phyloP scores from a whole-genome alignment of 2,797 vertebrate species.

The Channallabes apus region DNA sequence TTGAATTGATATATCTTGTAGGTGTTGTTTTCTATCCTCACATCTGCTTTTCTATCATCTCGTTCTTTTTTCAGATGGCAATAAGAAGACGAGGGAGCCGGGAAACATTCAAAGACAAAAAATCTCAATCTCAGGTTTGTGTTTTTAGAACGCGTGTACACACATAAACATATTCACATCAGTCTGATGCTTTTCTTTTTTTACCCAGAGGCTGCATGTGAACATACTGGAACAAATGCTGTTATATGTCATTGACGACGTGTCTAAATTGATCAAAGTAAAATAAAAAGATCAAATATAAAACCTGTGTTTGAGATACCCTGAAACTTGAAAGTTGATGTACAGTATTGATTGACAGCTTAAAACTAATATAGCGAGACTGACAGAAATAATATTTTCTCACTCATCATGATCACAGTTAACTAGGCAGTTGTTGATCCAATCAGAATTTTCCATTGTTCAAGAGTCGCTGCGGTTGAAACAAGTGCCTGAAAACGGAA shows the following conservation, averaged over 20 bases:
- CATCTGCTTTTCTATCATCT: neutral
- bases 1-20: neutral
- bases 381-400: neutral
- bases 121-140: constrained; percentile 83
- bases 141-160: neutral
- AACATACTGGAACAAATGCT: neutral
- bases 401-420: neutral
- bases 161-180: neutral
- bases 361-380: neutral
- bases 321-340: neutral
- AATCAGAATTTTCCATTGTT: too few species aligned
- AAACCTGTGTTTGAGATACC: neutral
- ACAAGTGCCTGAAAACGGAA: too few species aligned
- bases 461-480: too few species aligned
- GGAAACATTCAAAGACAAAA: constrained; percentile 94
- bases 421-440: neutral
- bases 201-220: neutral
- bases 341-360: neutral
- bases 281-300: neutral
- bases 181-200: neutral
- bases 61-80: constrained; percentile 77
- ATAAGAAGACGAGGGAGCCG: constrained; percentile 91
- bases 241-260: neutral
- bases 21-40: neutral
- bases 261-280: neutral